Conservation (phyloP, 2,113 vertebrate species). For the Isichthys henryi region DNA sequence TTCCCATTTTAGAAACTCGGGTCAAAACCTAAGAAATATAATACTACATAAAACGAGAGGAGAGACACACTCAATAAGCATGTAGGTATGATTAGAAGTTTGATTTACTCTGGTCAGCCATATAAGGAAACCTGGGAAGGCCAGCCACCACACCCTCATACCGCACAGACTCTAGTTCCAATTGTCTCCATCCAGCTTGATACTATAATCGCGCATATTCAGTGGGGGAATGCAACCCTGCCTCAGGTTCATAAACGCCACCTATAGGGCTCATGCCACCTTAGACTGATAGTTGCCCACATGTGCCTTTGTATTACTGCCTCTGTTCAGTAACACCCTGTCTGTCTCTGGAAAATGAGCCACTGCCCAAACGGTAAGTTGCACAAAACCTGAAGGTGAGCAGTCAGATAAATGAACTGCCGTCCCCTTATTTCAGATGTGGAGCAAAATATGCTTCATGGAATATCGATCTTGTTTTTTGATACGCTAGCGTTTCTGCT, state of each 20-base stretch:
- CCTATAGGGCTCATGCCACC: neutral
- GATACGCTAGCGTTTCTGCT: neutral
- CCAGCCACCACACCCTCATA: constrained; percentile 42
- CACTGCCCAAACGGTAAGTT: neutral
- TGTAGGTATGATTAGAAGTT: constrained; percentile 38
- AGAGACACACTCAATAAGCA: neutral
- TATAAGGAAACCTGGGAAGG: constrained; percentile 38
- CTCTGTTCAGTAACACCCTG: neutral
- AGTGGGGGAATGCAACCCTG: neutral
- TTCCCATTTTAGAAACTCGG: neutral
- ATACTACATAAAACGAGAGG: neutral
- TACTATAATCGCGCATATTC: constrained; percentile 30
- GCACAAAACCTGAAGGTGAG: neutral
- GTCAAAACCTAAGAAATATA: neutral
- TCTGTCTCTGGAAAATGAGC: neutral
- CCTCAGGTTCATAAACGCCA: neutral
- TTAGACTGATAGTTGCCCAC: neutral
- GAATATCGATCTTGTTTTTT: neutral
- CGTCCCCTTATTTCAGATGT: neutral
- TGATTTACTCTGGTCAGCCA: constrained; percentile 46
- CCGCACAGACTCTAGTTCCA: constrained; percentile 36
- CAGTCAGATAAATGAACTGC: neutral
- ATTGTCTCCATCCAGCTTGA: constrained; percentile 32
- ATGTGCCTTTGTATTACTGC: neutral
- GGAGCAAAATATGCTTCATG: neutral